phyloP scores from a whole-genome alignment of 1,140 invertebrate genomes.

The Venturia canescens region DNA sequence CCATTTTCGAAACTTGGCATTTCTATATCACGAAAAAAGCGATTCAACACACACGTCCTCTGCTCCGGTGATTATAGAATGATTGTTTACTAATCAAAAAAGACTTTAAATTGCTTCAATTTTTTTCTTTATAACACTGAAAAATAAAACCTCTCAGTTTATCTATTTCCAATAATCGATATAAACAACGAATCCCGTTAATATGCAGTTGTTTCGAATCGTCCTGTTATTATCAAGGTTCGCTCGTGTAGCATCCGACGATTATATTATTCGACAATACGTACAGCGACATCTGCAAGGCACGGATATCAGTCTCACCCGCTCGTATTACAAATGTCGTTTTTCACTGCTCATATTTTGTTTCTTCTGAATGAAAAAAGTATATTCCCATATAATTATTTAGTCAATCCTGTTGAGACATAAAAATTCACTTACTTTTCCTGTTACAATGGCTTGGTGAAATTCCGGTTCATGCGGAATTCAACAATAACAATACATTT shows the following conservation, averaged over 20 bases:
- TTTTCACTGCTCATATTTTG: no score
- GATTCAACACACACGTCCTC: slow-evolving; percentile 38
- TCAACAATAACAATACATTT: no score
- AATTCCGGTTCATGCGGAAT: no score
- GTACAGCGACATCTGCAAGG: neutral
- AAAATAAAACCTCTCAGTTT: neutral
- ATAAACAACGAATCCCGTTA: no score
- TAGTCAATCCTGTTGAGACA: no score
- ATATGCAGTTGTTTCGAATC: no score
- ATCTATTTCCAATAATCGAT: no score
- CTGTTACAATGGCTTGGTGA: no score
- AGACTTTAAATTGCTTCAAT: neutral
- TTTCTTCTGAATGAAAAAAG: no score
- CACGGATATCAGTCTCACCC: neutral
- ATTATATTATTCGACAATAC: neutral
- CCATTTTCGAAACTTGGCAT: slow-evolving; percentile 79
- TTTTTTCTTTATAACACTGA: slow-evolving; percentile 3
- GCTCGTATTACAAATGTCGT: no score
- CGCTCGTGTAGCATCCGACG: slow-evolving; percentile 8
- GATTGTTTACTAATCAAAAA: neutral
- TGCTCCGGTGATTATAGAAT: slow-evolving; percentile 47
- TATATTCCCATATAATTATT: no score
- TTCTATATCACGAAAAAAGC: slow-evolving; percentile 65
- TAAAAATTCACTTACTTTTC: no score
- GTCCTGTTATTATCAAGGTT: neutral